A percentile compares a stretch with the other conserved stretches of the same genome.
Evolutionary conservation across 2,113 vertebrate genomes (phyloP).

Genomic region (Eclectus roratus): DNA sequence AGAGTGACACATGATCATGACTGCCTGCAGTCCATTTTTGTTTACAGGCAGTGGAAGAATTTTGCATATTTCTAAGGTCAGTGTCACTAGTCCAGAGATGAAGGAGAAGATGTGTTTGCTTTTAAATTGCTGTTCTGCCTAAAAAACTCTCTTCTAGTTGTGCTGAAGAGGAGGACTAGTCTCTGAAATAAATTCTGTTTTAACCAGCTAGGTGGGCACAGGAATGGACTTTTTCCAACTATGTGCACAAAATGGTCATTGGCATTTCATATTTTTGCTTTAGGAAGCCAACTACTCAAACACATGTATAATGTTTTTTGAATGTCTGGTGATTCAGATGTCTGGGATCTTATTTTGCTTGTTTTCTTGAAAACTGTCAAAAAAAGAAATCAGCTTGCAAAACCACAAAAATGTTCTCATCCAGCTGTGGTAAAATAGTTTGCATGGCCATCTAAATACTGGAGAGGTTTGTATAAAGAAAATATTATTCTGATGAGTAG

Average conservation of each 20-base stretch:
- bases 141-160: neutral
- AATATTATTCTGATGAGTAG: neutral
- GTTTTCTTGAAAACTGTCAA: conserved; percentile 52
- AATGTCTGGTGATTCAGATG: conserved; percentile 61
- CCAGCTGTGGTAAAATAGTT: conserved; percentile 17
- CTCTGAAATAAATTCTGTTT: neutral
- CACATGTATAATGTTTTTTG: neutral
- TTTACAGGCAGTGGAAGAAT: conserved; percentile 44
- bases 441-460: neutral
- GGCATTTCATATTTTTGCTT: neutral
- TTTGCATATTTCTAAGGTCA: conserved; percentile 37
- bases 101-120: neutral
- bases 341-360: conserved; percentile 57
- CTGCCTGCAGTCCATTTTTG: conserved; percentile 22
- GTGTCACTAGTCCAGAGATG: neutral
- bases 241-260: neutral
- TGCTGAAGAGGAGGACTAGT: neutral
- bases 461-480: neutral
- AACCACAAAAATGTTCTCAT: conserved; percentile 65
- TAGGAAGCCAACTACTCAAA: conserved; percentile 19
- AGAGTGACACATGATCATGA: neutral
- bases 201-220: neutral
- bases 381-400: conserved; percentile 50
- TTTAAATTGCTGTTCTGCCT: conserved; percentile 1
- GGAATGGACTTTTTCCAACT: neutral